A percentile compares a stretch with the other conserved stretches of the same genome.
Conservation (phyloP, 2,797 vertebrate species). For the Hydrolagus colliei region DNA sequence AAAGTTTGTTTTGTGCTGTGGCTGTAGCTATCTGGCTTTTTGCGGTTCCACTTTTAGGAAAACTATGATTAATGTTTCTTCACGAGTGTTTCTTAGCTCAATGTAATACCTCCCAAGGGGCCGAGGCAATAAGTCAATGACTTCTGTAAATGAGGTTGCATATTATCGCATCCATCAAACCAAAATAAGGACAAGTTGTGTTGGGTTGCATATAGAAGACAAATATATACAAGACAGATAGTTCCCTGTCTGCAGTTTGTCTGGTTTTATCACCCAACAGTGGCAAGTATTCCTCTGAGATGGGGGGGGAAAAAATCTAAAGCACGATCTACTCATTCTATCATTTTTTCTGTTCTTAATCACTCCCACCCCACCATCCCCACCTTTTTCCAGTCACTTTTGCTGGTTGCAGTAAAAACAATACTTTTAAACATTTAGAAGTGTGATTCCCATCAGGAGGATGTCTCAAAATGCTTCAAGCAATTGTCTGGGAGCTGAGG, state of each 20-base stretch:
- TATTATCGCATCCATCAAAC: constrained; percentile 20
- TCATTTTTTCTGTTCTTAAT: neutral
- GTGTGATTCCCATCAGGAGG: no score
- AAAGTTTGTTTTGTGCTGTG: no score
- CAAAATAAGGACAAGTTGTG: neutral
- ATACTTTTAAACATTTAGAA: no score
- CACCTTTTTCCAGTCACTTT: neutral
- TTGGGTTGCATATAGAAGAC: neutral
- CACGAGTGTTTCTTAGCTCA: neutral
- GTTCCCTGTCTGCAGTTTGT: neutral
- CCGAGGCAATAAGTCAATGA: neutral
- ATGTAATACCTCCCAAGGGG: constrained; percentile 8
- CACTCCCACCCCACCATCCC: neutral
- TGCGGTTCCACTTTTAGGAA: neutral
- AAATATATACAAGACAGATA: neutral
- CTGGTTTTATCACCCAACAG: neutral
- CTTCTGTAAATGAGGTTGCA: constrained; percentile 22
- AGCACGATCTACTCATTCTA: neutral
- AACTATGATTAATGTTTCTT: constrained; percentile 15
- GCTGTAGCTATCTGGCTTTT: no score
- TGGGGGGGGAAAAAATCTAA: neutral
- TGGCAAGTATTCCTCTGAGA: neutral
- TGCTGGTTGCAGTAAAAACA: no score
- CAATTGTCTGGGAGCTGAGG: no score
- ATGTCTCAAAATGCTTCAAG: no score